Conservation (phyloP, 1,140 invertebrate genomes). For the Brachionus plicatilis region DNA sequence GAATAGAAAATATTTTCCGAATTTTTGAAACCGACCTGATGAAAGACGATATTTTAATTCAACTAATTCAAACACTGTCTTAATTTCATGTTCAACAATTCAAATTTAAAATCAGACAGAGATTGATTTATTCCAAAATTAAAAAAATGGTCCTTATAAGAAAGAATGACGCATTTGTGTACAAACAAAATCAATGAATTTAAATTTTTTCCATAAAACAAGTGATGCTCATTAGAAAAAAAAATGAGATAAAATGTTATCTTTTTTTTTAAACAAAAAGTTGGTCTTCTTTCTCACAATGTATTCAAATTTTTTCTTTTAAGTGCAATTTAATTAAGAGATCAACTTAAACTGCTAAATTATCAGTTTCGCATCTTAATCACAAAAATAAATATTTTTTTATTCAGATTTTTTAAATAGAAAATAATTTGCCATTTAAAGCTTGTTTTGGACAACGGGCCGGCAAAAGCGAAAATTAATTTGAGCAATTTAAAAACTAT, state of each 20-base stretch:
- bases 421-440: not conserved
- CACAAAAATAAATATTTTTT: conserved; percentile 19
- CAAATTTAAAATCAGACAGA: not conserved
- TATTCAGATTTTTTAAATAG: conserved; percentile 9
- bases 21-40: not conserved
- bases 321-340: not conserved
- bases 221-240: not conserved
- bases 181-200: not conserved
- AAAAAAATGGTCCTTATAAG: not conserved
- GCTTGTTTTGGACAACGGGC: not conserved
- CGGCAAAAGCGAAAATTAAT: not conserved
- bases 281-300: not conserved
- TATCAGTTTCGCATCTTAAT: conserved; percentile 4
- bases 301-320: not conserved
- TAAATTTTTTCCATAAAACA: not conserved
- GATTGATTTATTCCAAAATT: not conserved
- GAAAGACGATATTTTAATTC: not conserved
- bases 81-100: not conserved
- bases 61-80: not conserved
- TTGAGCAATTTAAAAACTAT: not conserved
- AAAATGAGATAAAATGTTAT: not conserved
- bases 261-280: not conserved
- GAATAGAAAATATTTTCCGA: not conserved
- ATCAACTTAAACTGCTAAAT: conserved; percentile 29
- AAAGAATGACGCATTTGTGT: not conserved